A percentile compares a stretch with the other conserved stretches of the same genome.
Evolutionary conservation across 2,888 invertebrate genomes (phyloP).

Genomic region (Leucophenga maculata): DNA sequence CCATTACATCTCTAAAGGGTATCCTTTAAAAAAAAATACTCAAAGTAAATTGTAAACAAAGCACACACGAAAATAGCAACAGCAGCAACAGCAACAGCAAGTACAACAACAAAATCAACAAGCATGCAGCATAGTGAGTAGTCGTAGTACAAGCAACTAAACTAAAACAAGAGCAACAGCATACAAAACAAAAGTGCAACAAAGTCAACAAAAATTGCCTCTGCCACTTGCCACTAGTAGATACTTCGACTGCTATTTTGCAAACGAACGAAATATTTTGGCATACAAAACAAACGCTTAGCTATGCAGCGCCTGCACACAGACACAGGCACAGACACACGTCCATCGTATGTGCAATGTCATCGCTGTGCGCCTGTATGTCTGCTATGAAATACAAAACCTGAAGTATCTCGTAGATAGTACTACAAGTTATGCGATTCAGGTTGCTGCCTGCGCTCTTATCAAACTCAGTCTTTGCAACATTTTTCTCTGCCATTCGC

Average conservation of each 20-base stretch:
- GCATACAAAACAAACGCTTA: conserved; percentile 17
- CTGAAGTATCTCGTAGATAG: background rate
- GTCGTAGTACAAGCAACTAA: too few species aligned
- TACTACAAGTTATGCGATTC: conserved; percentile 23
- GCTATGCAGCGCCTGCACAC: conserved; percentile 24
- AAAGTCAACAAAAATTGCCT: background rate
- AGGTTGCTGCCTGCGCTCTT: background rate
- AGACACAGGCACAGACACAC: background rate
- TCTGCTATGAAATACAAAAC: too few species aligned
- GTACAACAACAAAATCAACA: conserved; percentile 9
- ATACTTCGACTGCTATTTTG: conserved; percentile 1
- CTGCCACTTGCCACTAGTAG: background rate
- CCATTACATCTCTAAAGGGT: background rate
- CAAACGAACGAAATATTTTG: conserved; percentile 21
- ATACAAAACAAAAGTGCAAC: conserved; percentile 1
- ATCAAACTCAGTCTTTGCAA: background rate
- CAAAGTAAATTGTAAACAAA: too few species aligned
- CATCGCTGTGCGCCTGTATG: too few species aligned
- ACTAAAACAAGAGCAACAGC: background rate
- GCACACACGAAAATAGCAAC: background rate
- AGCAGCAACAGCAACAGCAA: too few species aligned
- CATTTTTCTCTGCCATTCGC: conserved; percentile 7
- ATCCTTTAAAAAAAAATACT: background rate
- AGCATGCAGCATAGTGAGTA: conserved; percentile 1
- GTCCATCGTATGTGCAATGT: too few species aligned